Evolutionary conservation across 2,888 invertebrate species (phyloP).

Genomic region (Drosophila cognata): DNA sequence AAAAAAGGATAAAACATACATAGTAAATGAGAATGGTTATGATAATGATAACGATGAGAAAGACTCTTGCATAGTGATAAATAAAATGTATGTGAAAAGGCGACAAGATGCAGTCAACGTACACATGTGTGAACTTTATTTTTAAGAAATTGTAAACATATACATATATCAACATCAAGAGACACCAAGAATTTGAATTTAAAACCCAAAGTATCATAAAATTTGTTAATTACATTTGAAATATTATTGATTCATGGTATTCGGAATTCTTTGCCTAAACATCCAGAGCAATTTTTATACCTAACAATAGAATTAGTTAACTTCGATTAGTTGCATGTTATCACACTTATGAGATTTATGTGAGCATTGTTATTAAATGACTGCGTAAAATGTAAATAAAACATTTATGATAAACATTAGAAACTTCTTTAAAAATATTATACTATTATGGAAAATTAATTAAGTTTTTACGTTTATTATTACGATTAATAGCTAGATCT

Average conservation of each 20-base stretch:
- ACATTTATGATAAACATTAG: not conserved
- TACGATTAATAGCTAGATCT: not conserved
- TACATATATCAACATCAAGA: slow-evolving; percentile 52
- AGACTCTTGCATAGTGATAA: slow-evolving; percentile 32
- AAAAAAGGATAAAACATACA: slow-evolving; percentile 3
- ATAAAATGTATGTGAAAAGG: slow-evolving; percentile 18
- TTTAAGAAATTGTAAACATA: slow-evolving; percentile 16
- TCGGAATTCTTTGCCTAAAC: slow-evolving; percentile 49
- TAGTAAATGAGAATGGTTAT: slow-evolving; percentile 1
- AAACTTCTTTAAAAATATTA: slow-evolving; percentile 2
- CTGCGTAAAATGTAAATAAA: not conserved
- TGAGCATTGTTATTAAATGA: slow-evolving; percentile 3
- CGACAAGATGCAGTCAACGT: slow-evolving; percentile 43
- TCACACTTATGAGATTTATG: slow-evolving; percentile 17
- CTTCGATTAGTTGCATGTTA: slow-evolving; percentile 36
- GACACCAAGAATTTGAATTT: slow-evolving; percentile 53
- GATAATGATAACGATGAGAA: slow-evolving; percentile 1
- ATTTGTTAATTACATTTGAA: slow-evolving; percentile 57
- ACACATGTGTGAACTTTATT: slow-evolving; percentile 12
- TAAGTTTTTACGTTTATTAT: not conserved
- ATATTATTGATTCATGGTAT: slow-evolving; percentile 51
- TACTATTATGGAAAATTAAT: not conserved
- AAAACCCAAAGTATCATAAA: slow-evolving; percentile 43
- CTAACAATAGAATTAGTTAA: slow-evolving; percentile 65
- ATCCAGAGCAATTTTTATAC: slow-evolving; percentile 62